Evolutionary conservation across 2,888 invertebrate species (phyloP).

Genomic region (Gnatocerus cornutus): DNA sequence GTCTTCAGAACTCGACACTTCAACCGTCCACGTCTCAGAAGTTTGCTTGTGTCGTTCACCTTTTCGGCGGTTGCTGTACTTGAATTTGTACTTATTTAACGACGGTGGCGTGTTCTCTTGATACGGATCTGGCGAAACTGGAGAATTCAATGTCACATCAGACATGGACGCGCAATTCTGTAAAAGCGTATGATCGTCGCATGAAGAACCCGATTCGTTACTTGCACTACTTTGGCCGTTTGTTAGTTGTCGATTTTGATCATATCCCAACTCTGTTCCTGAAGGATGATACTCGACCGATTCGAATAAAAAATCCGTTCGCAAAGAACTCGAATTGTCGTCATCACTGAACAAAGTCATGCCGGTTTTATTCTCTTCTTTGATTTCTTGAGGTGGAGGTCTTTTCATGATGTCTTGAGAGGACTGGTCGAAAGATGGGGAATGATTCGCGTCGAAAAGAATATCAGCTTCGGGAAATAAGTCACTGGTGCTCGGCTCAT

Average conservation of each 20-base stretch:
- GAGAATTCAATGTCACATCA: conserved; percentile 70
- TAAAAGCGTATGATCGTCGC: conserved; percentile 68
- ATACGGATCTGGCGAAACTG: conserved; percentile 67
- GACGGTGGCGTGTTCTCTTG: conserved; percentile 62
- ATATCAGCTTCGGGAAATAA: conserved; percentile 85
- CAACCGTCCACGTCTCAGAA: conserved; percentile 46
- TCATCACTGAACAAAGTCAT: conserved; percentile 68
- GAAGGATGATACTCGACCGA: conserved; percentile 67
- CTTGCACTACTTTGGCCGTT: conserved; percentile 65
- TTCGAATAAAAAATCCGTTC: conserved; percentile 68
- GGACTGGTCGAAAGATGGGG: conserved; percentile 77
- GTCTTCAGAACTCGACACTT: conserved; percentile 68
- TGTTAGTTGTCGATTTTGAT: conserved; percentile 62
- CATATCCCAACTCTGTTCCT: conserved; percentile 64
- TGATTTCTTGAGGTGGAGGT: conserved; percentile 52
- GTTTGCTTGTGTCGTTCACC: conserved; percentile 60
- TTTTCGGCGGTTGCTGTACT: conserved; percentile 70
- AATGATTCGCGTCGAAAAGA: conserved; percentile 82
- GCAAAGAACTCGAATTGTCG: conserved; percentile 64
- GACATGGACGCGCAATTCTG: conserved; percentile 69
- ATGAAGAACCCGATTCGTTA: conserved; percentile 63
- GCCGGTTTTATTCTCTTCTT: conserved; percentile 64
- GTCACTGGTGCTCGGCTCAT: conserved; percentile 86
- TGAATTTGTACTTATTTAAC: conserved; percentile 69
- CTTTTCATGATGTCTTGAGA: conserved; percentile 69